phyloP scores from a whole-genome alignment of 2,797 vertebrate genomes.

The Clangula hyemalis region DNA sequence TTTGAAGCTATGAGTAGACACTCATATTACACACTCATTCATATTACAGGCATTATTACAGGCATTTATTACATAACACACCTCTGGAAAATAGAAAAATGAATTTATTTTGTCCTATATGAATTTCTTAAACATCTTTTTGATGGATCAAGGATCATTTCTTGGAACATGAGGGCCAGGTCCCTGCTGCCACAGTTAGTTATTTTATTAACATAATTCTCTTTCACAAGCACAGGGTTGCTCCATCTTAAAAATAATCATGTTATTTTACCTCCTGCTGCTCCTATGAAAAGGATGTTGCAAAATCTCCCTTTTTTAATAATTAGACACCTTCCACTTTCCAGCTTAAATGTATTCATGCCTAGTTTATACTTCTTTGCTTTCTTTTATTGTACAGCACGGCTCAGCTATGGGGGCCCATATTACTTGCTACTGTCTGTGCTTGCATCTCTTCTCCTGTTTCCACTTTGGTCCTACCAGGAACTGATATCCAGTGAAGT shows the following conservation, averaged over 20 bases:
- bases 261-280: background rate
- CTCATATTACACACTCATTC: background rate
- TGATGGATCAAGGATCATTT: background rate
- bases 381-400: background rate
- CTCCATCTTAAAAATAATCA: constrained; percentile 3
- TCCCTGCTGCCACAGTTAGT: background rate
- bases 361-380: background rate
- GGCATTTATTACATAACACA: background rate
- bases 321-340: background rate
- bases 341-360: background rate
- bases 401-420: background rate
- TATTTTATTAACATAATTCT: background rate
- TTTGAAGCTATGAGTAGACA: background rate
- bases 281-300: background rate
- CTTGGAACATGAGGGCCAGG: background rate
- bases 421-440: background rate
- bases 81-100: background rate
- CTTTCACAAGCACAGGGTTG: background rate
- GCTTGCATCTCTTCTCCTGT: background rate
- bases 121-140: background rate
- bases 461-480: background rate
- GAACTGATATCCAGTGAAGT: background rate
- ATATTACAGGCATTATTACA: background rate
- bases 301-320: background rate
- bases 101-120: background rate